Base-by-base conservation (phyloP, 2,888 invertebrate genomes). In the Belgica antarctica region DNA sequence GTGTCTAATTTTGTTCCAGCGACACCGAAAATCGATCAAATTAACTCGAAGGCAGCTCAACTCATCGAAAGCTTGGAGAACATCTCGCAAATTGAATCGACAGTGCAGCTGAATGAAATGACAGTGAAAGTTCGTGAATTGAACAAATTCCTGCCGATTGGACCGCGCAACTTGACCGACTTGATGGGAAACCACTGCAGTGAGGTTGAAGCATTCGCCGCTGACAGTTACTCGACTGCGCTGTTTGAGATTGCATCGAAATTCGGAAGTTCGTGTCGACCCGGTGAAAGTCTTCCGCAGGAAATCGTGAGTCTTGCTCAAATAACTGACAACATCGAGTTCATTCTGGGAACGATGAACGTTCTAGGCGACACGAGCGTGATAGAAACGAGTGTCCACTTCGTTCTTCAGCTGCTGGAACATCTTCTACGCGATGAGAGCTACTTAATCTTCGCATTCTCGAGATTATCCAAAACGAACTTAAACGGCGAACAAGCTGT, bases 221-320 rank as follows among this genome's bases (percentile, higher is more conserved):
- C n/a, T 19, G 57, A 57, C 7, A 12, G n/a, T 10, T 87, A 86
- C 74, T 78, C 83, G 0, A 78, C 80, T 27, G 75, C 88, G 3
- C 74, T 90, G 1, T 79, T 81, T 27, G 75, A 76, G 2, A 63
- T 87, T 0, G 75, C 85, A 0, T 76, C 78, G 24, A 79, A 80
- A 15, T 81, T 87, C 36, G 81, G 86, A 52, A 76, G 80, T 0
- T 52, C 22, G 19, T 12, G 22, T 19, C 17, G 52, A 17, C 82
- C 83, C 69, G 89, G 88, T 85, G 8, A 57, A 17, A 22, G 62
- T 10, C 22, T 63, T 12, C 63, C 63, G 10, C n/a, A 28, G 62
- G 41, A 47, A 27, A 25, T 66, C 34, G 5, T 77, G 0, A 75
- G 78, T 69, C 76, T n/a, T n/a, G n/a, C n/a, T n/a, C n/a, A 17